phyloP scores from a whole-genome alignment of 1,140 invertebrate genomes.

The Meloidogyne hapla region DNA sequence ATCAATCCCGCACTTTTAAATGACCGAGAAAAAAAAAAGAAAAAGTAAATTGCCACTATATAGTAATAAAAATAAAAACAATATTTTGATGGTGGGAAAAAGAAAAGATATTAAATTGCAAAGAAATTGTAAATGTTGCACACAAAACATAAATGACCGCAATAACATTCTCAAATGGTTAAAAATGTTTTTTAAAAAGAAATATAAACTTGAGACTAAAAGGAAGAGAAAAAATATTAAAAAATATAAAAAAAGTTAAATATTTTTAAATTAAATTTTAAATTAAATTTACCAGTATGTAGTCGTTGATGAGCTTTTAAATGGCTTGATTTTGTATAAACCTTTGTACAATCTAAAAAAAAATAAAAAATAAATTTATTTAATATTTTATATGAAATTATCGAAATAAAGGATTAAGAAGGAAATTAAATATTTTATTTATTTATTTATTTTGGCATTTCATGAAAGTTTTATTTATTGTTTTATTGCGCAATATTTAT shows the following conservation, averaged over 20 bases:
- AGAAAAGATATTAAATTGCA: background rate
- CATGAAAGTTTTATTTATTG: background rate
- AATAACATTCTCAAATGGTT: too few species aligned
- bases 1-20: background rate
- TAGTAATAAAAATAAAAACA: background rate
- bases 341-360: constrained; percentile 86
- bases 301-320: constrained; percentile 95
- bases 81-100: background rate
- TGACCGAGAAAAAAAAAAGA: background rate
- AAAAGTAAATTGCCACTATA: background rate
- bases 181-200: background rate
- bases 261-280: background rate
- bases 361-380: background rate
- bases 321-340: constrained; percentile 97
- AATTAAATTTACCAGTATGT: constrained; percentile 82
- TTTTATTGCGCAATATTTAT: background rate
- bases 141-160: background rate
- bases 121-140: background rate
- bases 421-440: too few species aligned
- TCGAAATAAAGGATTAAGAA: too few species aligned
- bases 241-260: background rate
- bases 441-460: background rate
- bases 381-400: too few species aligned
- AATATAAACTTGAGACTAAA: background rate
- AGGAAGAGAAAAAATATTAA: background rate